A percentile compares a stretch with the other conserved stretches of the same genome.
These are phyloP conservation scores for Listronotus oregonensis DNA, from an alignment of 1,140 invertebrate species.

Conservation along the genomic window DNA sequence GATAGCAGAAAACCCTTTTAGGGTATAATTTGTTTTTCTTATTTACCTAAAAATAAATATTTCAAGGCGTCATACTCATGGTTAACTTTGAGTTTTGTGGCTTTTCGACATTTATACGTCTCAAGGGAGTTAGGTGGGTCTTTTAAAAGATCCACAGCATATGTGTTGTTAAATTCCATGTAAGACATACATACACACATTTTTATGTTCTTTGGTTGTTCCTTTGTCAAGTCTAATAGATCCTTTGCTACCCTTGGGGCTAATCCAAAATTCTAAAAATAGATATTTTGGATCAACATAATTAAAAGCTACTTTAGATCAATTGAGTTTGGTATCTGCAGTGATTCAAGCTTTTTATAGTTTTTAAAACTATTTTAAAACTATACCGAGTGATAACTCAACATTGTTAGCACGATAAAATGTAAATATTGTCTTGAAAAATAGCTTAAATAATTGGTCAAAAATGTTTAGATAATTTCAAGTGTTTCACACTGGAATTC, in stretches of 20 bases:
- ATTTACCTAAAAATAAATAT: slow-evolving; percentile 41
- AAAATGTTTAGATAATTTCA: too few relatives aligned
- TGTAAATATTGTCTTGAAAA: too few relatives aligned
- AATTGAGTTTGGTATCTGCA: too few relatives aligned
- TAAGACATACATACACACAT: slow-evolving; percentile 45
- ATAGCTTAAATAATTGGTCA: too few relatives aligned
- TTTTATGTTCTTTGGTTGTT: slow-evolving; percentile 39
- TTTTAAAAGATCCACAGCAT: slow-evolving; percentile 43
- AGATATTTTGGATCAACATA: too few relatives aligned
- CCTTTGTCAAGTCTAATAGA: slow-evolving; percentile 36
- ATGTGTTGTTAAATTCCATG: slow-evolving; percentile 42
- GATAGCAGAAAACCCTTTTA: too few relatives aligned
- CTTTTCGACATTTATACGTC: slow-evolving; percentile 22
- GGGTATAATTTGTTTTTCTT: neutral
- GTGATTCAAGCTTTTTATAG: too few relatives aligned
- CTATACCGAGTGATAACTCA: too few relatives aligned
- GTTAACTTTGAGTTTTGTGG: slow-evolving; percentile 26
- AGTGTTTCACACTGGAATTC: too few relatives aligned
- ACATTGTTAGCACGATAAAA: too few relatives aligned
- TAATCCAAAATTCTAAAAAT: slow-evolving; percentile 46
- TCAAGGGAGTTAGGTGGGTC: slow-evolving; percentile 26
- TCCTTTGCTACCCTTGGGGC: slow-evolving; percentile 40
- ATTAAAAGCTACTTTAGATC: too few relatives aligned
- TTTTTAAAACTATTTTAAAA: too few relatives aligned
- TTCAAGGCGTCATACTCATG: slow-evolving; percentile 38